Evolutionary conservation across 2,113 vertebrate genomes (phyloP).

Genomic region (Elephas maximus): DNA sequence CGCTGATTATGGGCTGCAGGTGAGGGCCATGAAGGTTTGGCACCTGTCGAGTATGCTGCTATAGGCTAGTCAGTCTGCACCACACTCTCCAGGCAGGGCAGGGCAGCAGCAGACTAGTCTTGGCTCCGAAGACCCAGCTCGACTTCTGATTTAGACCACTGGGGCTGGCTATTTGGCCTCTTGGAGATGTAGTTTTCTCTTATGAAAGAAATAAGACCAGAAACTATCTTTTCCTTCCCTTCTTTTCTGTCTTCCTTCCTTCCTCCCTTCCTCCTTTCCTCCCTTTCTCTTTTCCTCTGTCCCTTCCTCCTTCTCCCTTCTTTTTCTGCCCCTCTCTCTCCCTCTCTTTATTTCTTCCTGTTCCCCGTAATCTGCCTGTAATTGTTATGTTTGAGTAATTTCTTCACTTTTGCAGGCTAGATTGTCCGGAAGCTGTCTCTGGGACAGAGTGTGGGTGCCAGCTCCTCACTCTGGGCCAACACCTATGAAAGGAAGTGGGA

Average conservation of each 20-base stretch:
- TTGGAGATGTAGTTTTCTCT: neutral
- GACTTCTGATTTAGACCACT: neutral
- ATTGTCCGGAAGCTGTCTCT: no score
- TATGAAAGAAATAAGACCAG: neutral
- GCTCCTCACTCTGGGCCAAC: neutral
- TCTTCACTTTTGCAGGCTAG: neutral
- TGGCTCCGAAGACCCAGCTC: neutral
- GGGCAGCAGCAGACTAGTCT: neutral
- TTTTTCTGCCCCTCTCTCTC: neutral
- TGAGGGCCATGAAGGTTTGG: neutral
- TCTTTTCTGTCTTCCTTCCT: neutral
- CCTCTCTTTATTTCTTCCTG: neutral
- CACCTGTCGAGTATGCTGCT: neutral
- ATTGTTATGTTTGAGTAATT: neutral
- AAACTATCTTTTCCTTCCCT: no score
- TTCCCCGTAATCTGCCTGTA: neutral
- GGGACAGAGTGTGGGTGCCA: neutral
- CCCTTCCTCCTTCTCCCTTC: neutral
- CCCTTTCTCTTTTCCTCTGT: no score
- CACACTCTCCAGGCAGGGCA: neutral
- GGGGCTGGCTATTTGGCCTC: neutral
- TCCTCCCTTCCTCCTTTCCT: neutral
- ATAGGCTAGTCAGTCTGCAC: neutral
- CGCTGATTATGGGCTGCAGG: neutral
- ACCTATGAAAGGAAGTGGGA: neutral